Evolutionary conservation across 2,113 vertebrate species (phyloP).

Genomic region (Perca fluviatilis): DNA sequence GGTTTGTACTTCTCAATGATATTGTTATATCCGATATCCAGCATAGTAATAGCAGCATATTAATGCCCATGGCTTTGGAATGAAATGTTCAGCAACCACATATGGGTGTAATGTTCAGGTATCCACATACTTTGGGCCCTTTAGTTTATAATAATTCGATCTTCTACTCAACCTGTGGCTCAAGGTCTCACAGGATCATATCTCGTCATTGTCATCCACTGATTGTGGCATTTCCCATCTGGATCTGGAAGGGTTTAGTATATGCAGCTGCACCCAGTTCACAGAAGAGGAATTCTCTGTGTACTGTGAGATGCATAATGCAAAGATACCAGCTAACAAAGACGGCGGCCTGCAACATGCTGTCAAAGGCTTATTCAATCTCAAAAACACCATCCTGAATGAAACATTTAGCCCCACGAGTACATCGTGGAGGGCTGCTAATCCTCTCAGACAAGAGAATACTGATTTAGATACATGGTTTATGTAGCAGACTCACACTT

Average conservation of each 20-base stretch:
- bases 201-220: background rate
- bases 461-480: background rate
- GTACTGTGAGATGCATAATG: background rate
- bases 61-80: too few relatives aligned
- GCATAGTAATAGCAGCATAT: too few relatives aligned
- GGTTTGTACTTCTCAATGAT: too few relatives aligned
- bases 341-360: background rate
- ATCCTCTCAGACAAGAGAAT: background rate
- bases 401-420: background rate
- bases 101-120: background rate
- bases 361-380: background rate
- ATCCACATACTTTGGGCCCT: background rate
- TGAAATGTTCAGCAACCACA: too few relatives aligned
- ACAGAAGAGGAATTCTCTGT: background rate
- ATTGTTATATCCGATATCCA: too few relatives aligned
- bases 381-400: background rate
- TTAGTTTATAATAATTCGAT: background rate
- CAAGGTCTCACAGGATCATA: background rate
- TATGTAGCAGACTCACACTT: background rate
- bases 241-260: background rate
- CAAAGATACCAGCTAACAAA: conserved; percentile 9
- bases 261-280: background rate
- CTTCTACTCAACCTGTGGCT: conserved; percentile 2
- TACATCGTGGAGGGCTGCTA: background rate
- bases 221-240: conserved; percentile 6